Base-by-base conservation (phyloP, 2,113 vertebrate species). In the Cynocephalus volans region DNA sequence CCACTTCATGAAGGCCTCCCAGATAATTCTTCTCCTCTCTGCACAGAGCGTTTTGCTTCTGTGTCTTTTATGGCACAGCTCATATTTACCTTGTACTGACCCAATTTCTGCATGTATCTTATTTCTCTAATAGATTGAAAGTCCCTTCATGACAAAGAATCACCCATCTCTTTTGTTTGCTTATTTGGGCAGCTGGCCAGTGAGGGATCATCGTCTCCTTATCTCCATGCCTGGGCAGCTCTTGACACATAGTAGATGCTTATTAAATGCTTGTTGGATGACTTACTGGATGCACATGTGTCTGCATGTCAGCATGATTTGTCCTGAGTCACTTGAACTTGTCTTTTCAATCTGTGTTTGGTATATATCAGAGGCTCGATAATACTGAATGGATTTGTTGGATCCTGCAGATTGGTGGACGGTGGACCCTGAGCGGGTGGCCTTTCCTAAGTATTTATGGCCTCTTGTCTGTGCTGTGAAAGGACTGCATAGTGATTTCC, bases 361-460 rank as follows among this genome's bases (percentile, higher is more conserved):
- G 65, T 4, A 0, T 5, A 1, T 6, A 31, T 12, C 28, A 17
- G 73, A 23, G 0, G 36, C 54, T 76, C 9, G 0, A 26, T 14
- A 3, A 31, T 12, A 18, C 12, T 2, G 67, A 26, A 50, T 5
- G 45, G 0, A 3, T 11, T 18, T 62, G 73, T 41, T 14, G 73
- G 60, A 3, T 41, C 33, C 33, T 21, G 62, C 81, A 70, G 56
- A 0, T 8, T 0, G 50, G 54, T 19, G 56, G 33, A 11, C 0
- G 11, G 41, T 76, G 28, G 52, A 26, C 23, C 45, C 50, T 15
- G 69, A 84, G 80, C 28, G 9, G 96, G 11, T 1, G 45, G 21
- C 45, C 26, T 65, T 50, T 23, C 26, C 15, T n/a, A 2, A 11
- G 52, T 36, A 1, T 24, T 7, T 77, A 13, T 3, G 28, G 69